Evolutionary conservation across 2,113 vertebrate species (phyloP), one percentile per base, ranked within the genome.

Genomic region (Macquaria australasica): DNA sequence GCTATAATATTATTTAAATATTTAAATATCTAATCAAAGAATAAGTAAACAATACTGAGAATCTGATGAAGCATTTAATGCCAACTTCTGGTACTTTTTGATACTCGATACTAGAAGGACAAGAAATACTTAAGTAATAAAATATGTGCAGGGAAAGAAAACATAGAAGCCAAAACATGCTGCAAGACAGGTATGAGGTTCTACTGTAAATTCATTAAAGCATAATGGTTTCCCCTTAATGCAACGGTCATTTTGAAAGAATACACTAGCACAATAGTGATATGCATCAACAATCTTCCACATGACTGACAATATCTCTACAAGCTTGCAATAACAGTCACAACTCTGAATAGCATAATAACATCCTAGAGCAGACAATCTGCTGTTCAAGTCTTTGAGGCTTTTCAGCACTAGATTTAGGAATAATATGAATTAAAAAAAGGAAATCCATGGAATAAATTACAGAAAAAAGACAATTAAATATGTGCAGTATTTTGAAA

Each of bases 281-380:
- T 41, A 12, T 16, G 43, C 76, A 69, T 73, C 76, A 45, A 45
- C 45, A 4, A n/a, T 34, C 63, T 77, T 74, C 78, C 41, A 39
- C 77, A 63, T 10, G 58, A 43, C 45, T 28, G 48, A 34, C 34
- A 7, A 77, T 1, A 15, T 37, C 50, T 39, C 37, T 12, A 23
- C 34, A 3, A 56, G 20, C 14, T n/a, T 37, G 6, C 41, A 18
- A 34, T 6, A 15, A 37, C 20, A 63, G 58, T 71, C 37, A 70
- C 25, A 25, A 62, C 50, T 74, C 59, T 77, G 39, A 63, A 23
- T 6, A 21, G 34, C 15, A 50, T 18, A 1, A 48, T 23, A 15
- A 50, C 28, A 10, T 23, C 58, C 5, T 18, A 37, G 14, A n/a
- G 23, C 10, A 14, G 31, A 1, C 28, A 37, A 50, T n/a, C 31